phyloP scores from a whole-genome alignment of 2,888 invertebrate species.

The Drosophila trichaetosa region DNA sequence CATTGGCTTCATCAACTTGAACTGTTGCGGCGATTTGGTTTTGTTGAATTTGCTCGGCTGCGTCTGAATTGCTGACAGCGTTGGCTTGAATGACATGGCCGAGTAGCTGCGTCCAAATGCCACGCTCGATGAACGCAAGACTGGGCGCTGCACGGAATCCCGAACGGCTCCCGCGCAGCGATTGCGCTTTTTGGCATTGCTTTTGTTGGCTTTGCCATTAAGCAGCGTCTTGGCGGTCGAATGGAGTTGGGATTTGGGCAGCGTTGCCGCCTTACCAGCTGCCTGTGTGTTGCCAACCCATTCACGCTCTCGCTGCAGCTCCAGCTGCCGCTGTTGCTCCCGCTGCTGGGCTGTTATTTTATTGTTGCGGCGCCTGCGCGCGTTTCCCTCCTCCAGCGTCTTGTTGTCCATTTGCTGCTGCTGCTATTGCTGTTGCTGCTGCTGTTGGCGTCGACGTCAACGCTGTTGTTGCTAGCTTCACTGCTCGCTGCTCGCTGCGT shows the following conservation, averaged over 20 bases:
- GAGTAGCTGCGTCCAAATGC: slow-evolving; percentile 30
- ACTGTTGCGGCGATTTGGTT: not conserved
- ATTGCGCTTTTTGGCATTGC: not conserved
- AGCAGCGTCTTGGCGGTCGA: slow-evolving; percentile 1
- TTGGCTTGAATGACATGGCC: not conserved
- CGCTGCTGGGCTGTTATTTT: slow-evolving; percentile 1
- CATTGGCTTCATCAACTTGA: slow-evolving; percentile 17
- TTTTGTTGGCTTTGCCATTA: not conserved
- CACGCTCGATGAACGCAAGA: not conserved
- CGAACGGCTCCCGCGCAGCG: not conserved
- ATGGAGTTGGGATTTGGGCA: not conserved
- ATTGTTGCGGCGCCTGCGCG: slow-evolving; percentile 49
- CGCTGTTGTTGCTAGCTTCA: slow-evolving; percentile 25
- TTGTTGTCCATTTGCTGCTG: slow-evolving; percentile 22
- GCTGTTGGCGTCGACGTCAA: slow-evolving; percentile 14
- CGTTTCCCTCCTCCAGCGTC: slow-evolving; percentile 16
- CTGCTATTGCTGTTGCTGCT: slow-evolving; percentile 7
- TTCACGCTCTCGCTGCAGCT: slow-evolving; percentile 9
- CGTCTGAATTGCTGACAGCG: not conserved
- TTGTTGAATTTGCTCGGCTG: not conserved
- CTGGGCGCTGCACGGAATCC: not conserved
- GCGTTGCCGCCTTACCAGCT: slow-evolving; percentile 4
- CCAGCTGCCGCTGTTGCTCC: not conserved
- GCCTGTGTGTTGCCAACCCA: slow-evolving; percentile 11
- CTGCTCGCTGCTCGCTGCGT: slow-evolving; percentile 30